phyloP scores from a whole-genome alignment of 2,888 invertebrate genomes.

The Limenitis camilla region DNA sequence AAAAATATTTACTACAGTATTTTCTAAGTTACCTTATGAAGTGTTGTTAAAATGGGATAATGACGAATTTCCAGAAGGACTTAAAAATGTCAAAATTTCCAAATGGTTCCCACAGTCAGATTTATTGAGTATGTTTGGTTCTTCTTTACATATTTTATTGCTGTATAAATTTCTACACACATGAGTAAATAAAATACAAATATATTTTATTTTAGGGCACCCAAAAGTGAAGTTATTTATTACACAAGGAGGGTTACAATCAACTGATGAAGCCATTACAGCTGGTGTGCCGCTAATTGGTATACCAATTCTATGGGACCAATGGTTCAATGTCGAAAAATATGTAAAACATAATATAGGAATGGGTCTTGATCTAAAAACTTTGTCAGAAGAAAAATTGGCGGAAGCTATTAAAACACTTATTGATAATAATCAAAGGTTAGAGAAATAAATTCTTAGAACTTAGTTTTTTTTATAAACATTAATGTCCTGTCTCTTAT shows the following conservation, averaged over 20 bases:
- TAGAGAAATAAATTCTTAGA: too few species aligned
- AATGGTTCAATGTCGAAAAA: slow-evolving; percentile 42
- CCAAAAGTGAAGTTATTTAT: slow-evolving; percentile 51
- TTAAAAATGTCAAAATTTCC: slow-evolving; percentile 38
- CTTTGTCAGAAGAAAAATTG: slow-evolving; percentile 31
- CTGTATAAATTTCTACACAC: too few species aligned
- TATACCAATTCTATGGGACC: slow-evolving; percentile 53
- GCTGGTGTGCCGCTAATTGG: slow-evolving; percentile 48
- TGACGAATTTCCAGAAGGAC: slow-evolving; percentile 30
- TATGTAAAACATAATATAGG: slow-evolving; percentile 38
- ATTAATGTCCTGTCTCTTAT: too few species aligned
- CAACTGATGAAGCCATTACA: slow-evolving; percentile 51
- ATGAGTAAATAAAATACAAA: neutral
- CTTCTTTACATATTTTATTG: too few species aligned
- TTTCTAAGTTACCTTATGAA: slow-evolving; percentile 39
- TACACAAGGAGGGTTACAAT: slow-evolving; percentile 56
- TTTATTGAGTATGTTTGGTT: slow-evolving; percentile 38
- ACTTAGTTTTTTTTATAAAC: neutral
- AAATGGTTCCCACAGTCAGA: slow-evolving; percentile 52
- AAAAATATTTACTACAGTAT: slow-evolving; percentile 23
- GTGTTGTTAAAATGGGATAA: slow-evolving; percentile 48
- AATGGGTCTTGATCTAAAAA: slow-evolving; percentile 32
- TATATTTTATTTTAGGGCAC: slow-evolving; percentile 35
- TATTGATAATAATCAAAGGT: slow-evolving; percentile 22
- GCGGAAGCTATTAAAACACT: slow-evolving; percentile 30